Evolutionary conservation across 2,888 invertebrate species (phyloP).

Genomic region (Dolichomitus sp.): DNA sequence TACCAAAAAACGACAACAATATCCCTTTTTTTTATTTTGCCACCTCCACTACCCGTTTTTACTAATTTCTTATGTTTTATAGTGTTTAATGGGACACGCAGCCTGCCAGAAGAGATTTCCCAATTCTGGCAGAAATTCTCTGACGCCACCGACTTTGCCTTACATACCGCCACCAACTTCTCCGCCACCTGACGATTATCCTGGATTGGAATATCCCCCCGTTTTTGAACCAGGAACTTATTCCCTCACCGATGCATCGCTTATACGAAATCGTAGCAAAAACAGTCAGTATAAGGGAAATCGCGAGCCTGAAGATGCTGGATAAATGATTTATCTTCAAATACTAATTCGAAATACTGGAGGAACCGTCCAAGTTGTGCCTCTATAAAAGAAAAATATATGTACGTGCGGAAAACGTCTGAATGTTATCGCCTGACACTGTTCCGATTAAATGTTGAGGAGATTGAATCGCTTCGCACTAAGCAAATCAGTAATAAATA

Average conservation of each 20-base stretch:
- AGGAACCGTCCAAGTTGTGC: constrained; percentile 77
- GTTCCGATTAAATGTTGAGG: neutral
- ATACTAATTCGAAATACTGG: constrained; percentile 49
- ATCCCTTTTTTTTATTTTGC: neutral
- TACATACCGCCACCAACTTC: constrained; percentile 83
- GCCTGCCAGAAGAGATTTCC: constrained; percentile 74
- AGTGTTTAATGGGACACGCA: constrained; percentile 83
- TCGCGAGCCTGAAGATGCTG: constrained; percentile 42
- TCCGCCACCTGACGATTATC: constrained; percentile 89
- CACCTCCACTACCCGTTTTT: neutral
- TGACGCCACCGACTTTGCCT: constrained; percentile 80
- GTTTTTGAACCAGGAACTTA: constrained; percentile 95
- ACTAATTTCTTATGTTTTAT: constrained; percentile 52
- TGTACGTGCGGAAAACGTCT: neutral
- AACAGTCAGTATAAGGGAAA: constrained; percentile 68
- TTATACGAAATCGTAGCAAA: constrained; percentile 78
- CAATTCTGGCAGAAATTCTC: constrained; percentile 74
- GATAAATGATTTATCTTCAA: constrained; percentile 22
- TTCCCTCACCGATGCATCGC: constrained; percentile 89
- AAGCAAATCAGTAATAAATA: too few relatives aligned
- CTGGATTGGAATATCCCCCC: constrained; percentile 94
- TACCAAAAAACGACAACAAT: constrained; percentile 22
- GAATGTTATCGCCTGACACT: neutral
- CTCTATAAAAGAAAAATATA: constrained; percentile 62
- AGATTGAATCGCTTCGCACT: too few relatives aligned